Conservation (phyloP, 2,888 invertebrate genomes). For the Eilema depressum region DNA sequence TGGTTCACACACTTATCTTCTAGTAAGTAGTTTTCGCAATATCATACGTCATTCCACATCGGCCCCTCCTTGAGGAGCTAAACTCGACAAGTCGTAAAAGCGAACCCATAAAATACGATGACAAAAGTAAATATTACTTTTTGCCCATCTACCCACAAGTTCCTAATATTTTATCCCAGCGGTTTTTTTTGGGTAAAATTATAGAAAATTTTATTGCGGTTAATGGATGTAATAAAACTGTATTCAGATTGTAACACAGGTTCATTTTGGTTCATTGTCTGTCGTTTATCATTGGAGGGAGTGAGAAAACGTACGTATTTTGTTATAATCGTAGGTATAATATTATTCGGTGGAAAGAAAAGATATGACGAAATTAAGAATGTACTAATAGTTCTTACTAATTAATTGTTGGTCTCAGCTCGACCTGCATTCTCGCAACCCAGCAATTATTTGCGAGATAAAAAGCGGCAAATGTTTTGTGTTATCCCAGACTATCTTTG, state of each 20-base stretch:
- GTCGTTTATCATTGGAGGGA: neutral
- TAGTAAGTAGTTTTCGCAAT: neutral
- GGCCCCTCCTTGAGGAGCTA: constrained; percentile 5
- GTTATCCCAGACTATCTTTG: too few relatives aligned
- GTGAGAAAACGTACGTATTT: neutral
- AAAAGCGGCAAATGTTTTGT: too few relatives aligned
- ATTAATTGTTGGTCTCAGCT: too few relatives aligned
- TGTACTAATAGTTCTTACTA: too few relatives aligned
- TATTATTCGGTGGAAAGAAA: neutral
- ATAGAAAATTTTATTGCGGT: constrained; percentile 16
- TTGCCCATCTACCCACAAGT: constrained; percentile 21
- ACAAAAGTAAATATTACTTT: constrained; percentile 32
- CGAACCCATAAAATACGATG: constrained; percentile 30
- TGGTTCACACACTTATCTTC: neutral
- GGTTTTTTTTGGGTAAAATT: constrained; percentile 19
- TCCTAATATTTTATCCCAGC: constrained; percentile 13
- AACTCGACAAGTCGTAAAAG: constrained; percentile 31
- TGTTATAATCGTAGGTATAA: neutral
- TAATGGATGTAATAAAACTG: constrained; percentile 11
- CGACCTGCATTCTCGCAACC: too few relatives aligned
- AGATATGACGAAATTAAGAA: neutral
- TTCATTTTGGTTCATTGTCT: constrained; percentile 3
- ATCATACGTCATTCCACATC: neutral
- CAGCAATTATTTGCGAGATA: too few relatives aligned
- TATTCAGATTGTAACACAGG: constrained; percentile 13